These are phyloP conservation scores for Naja naja DNA, from an alignment of 2,113 vertebrate genomes.

Conservation along the genomic window DNA sequence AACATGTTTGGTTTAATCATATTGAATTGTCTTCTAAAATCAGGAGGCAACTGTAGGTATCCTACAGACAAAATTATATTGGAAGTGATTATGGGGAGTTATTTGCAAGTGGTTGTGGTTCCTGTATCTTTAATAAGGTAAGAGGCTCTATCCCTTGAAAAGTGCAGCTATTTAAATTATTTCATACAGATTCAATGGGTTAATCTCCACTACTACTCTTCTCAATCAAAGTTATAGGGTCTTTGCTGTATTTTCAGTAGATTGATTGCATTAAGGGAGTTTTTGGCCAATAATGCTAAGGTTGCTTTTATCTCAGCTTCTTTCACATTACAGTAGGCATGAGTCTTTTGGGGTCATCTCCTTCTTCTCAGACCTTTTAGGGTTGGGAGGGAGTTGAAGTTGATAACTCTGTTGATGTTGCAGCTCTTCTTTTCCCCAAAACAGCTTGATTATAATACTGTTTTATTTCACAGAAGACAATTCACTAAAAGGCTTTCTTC, in stretches of 20 bases:
- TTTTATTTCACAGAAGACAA: too few species aligned
- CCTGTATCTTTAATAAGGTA: neutral
- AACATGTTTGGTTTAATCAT: neutral
- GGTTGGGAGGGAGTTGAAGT: neutral
- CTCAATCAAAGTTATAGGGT: neutral
- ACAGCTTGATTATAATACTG: neutral
- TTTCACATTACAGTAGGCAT: neutral
- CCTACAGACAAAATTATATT: neutral
- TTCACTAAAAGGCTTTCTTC: too few species aligned
- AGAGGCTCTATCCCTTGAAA: neutral
- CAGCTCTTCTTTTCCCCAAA: neutral
- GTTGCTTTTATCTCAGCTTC: neutral
- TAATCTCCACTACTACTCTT: neutral
- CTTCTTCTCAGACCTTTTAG: neutral
- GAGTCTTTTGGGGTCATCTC: neutral
- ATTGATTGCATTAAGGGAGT: neutral
- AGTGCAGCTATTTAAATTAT: neutral
- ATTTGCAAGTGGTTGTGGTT: neutral
- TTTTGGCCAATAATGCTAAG: neutral
- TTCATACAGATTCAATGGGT: neutral
- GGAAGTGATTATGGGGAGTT: neutral
- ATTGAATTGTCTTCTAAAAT: neutral
- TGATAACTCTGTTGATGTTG: neutral
- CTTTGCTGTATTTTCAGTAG: neutral
- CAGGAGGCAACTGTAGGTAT: neutral